Conservation (phyloP, 2,888 invertebrate species). For the Chrysina gloriosa region DNA sequence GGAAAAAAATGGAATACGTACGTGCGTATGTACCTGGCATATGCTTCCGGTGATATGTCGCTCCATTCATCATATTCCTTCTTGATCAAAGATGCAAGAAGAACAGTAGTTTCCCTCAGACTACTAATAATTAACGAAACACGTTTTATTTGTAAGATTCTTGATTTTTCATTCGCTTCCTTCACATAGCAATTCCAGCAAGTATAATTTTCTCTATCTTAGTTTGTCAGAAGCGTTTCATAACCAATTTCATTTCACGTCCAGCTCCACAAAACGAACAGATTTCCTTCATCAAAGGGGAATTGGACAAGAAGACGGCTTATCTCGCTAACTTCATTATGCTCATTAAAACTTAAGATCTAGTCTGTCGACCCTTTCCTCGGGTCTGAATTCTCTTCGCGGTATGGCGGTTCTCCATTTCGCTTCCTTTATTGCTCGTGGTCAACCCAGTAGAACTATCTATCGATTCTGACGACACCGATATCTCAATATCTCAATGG, state of each 20-base stretch:
- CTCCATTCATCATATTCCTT: too few species aligned
- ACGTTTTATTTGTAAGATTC: too few species aligned
- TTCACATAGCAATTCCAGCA: background rate
- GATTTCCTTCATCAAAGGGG: conserved; percentile 12
- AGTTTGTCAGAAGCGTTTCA: background rate
- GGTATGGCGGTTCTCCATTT: background rate
- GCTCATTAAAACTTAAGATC: conserved; percentile 35
- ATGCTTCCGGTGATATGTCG: too few species aligned
- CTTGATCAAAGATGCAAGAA: too few species aligned
- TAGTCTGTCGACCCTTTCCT: background rate
- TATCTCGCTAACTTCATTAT: conserved; percentile 32
- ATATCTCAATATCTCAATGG: background rate
- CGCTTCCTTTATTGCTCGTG: conserved; percentile 18
- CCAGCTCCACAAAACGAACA: conserved; percentile 5
- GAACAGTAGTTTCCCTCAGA: too few species aligned
- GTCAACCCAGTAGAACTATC: conserved; percentile 25
- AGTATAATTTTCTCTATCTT: background rate
- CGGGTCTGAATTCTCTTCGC: conserved; percentile 18
- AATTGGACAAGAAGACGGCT: conserved; percentile 7
- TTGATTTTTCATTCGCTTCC: too few species aligned
- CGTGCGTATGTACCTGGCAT: too few species aligned
- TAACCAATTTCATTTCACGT: conserved; percentile 25
- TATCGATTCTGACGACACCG: conserved; percentile 5
- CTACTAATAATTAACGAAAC: too few species aligned
- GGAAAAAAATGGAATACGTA: too few species aligned